Conservation (phyloP, 2,797 vertebrate species). For the Pterois miles region DNA sequence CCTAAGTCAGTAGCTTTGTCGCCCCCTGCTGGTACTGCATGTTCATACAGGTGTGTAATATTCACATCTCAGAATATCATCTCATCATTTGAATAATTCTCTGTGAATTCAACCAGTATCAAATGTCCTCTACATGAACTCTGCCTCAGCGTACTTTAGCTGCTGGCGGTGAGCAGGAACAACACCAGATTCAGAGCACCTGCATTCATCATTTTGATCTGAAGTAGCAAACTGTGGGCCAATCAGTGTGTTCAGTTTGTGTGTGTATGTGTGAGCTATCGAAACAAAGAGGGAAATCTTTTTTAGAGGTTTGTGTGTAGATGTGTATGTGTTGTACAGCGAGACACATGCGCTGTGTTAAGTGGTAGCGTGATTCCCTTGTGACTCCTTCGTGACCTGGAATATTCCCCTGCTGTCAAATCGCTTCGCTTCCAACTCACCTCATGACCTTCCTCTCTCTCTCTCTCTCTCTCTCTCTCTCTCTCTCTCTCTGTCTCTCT, state of each 20-base stretch:
- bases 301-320: constrained; percentile 6
- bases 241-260: neutral
- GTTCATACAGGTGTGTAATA: too few relatives aligned
- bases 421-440: constrained; percentile 42
- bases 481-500: neutral
- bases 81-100: neutral
- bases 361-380: constrained; percentile 52
- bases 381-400: constrained; percentile 32
- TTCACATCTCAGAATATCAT: too few relatives aligned
- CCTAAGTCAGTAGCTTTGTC: too few relatives aligned
- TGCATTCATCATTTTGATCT: constrained; percentile 14
- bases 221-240: constrained; percentile 19
- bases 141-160: neutral
- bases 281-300: constrained; percentile 46
- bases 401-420: constrained; percentile 54
- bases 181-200: constrained; percentile 1
- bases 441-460: constrained; percentile 41
- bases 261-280: neutral
- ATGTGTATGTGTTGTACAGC: constrained; percentile 6
- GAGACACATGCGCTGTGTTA: constrained; percentile 45
- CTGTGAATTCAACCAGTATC: neutral
- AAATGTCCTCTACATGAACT: constrained; percentile 1
- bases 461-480: neutral
- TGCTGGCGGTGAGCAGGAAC: neutral
- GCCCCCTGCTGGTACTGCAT: too few relatives aligned